Percentiles rank a stretch among this genome's conserved stretches.
These are phyloP conservation scores for Decapterus maruadsi DNA, from an alignment of 2,797 vertebrate genomes.

Conservation along the genomic window DNA sequence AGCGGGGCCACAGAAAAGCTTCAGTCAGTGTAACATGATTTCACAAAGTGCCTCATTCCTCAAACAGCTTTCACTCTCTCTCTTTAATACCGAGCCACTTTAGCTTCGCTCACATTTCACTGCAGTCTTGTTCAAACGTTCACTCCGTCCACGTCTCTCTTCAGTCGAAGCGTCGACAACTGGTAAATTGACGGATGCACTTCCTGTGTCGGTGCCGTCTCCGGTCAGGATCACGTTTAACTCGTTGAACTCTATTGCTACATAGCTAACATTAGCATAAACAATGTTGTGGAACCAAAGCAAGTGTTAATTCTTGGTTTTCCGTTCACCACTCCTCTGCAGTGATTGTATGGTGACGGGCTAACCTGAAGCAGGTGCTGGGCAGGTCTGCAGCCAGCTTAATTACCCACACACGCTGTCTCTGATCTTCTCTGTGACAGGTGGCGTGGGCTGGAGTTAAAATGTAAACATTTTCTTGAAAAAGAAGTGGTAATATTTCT, in stretches of 20 bases:
- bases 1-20: not conserved
- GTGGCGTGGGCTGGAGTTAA: no score
- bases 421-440: no score
- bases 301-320: no score
- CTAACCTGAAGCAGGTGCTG: no score
- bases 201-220: not conserved
- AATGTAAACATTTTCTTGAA: no score
- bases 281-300: no score
- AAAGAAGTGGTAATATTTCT: no score
- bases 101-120: conserved; percentile 6
- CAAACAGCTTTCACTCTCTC: conserved; percentile 5
- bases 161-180: not conserved
- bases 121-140: not conserved
- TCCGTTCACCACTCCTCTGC: no score
- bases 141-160: not conserved
- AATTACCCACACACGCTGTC: no score
- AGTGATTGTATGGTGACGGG: no score
- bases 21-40: conserved; percentile 39
- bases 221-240: not conserved
- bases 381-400: no score
- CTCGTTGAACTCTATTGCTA: not conserved
- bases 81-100: not conserved
- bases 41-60: conserved; percentile 35
- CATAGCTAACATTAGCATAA: no score
- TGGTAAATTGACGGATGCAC: not conserved